Evolutionary conservation across 2,888 invertebrate species (phyloP).

Genomic region (Didymodactylos carnosus): DNA sequence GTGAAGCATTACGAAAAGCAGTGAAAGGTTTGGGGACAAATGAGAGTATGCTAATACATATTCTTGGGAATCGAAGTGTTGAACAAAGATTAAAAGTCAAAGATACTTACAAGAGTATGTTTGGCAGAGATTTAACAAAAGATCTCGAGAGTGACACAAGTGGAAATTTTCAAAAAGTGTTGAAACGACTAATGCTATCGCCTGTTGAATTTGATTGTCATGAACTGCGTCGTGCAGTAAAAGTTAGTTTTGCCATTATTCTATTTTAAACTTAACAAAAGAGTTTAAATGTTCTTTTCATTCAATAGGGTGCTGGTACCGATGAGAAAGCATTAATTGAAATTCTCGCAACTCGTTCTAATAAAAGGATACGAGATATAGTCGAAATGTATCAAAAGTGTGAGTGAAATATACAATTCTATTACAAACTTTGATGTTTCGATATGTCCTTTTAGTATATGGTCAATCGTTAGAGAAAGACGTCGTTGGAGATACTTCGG

Average conservation of each 20-base stretch:
- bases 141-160: slow-evolving; percentile 31
- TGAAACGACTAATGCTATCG: slow-evolving; percentile 25
- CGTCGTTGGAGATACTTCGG: slow-evolving; percentile 31
- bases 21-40: slow-evolving; percentile 16
- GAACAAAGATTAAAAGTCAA: slow-evolving; percentile 6
- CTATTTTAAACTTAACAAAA: too few species aligned
- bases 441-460: too few species aligned
- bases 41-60: slow-evolving; percentile 7
- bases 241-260: too few species aligned
- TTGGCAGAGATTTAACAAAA: slow-evolving; percentile 20
- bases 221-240: slow-evolving; percentile 28
- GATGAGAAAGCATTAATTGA: slow-evolving; percentile 33
- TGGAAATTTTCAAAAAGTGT: slow-evolving; percentile 27
- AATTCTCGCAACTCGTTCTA: slow-evolving; percentile 32
- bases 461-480: slow-evolving; percentile 29
- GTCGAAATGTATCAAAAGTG: slow-evolving; percentile 28
- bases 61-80: slow-evolving; percentile 3
- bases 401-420: slow-evolving; percentile 15
- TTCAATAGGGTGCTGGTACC: slow-evolving; percentile 34
- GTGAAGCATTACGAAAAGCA: slow-evolving; percentile 8
- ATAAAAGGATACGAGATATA: slow-evolving; percentile 28
- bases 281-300: too few species aligned
- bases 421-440: too few species aligned
- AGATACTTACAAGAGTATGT: slow-evolving; percentile 1
- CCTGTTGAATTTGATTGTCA: slow-evolving; percentile 33